Evolutionary conservation across 2,797 vertebrate species (phyloP), one percentile per base, ranked within the genome.

Genomic region (Sebastes taczanowskii): DNA sequence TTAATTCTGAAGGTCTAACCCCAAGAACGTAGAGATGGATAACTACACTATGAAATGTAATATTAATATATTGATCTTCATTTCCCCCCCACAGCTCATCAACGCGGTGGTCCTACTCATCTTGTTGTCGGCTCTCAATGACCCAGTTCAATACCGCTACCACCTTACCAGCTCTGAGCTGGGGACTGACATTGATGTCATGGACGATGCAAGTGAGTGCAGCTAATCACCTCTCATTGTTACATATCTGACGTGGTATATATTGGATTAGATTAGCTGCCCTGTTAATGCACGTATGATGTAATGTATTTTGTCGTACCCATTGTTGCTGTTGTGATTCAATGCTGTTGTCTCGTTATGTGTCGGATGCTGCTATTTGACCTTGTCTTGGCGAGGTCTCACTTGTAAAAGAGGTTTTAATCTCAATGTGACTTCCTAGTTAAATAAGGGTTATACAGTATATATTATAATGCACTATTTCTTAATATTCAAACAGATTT

Each of bases 181-280:
- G 62, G 97, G 97, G 32, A 97, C 96, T 30, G 97, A 98, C 94
- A 95, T 98, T 53, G 97, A 99, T 81, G 97, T 98, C 91, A 99
- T 99, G 97, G 98, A 99, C 76, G 98, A 99, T 93, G 98, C 98
- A 92, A 99, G 98, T 99, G 96, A 97, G 98, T 97, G 85, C 23
- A 60, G 80, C 58, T 55, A 38, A 78, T 81, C 56, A 70, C 56
- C 77, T 14, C 27, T 42, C 13, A 13, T 22, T 55, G 65, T 42
- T 30, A 34, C 34, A 62, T 67, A 30, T 63, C 16, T 27, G 65
- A 67, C 22, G 42, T 23, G 7, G 25, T 74, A 30, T 35, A 22
- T 29, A 38, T 30, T 38, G 23, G 25, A 62, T 77, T 27, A 46
- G 4, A 75, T 20, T 35, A 35, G 46, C 46, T 49, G 16, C 46